Evolutionary conservation across 2,113 vertebrate genomes (phyloP).

Genomic region (Macaca nemestrina): DNA sequence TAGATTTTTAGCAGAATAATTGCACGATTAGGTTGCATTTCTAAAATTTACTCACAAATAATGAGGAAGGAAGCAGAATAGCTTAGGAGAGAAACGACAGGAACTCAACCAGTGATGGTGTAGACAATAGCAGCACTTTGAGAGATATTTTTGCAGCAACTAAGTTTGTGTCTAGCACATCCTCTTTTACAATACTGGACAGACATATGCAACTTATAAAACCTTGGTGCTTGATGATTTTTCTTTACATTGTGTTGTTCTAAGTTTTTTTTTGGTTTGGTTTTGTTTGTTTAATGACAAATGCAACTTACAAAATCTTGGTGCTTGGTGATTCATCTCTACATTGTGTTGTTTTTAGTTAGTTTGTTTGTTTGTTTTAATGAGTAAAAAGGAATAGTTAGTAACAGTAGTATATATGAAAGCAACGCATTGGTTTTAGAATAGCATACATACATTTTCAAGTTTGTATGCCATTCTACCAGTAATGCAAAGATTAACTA

Average conservation of each 20-base stretch:
- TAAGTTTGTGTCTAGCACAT: not conserved
- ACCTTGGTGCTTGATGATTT: not conserved
- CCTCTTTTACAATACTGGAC: not conserved
- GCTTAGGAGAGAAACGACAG: not conserved
- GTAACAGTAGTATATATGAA: not conserved
- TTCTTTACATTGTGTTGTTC: not conserved
- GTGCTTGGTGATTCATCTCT: not conserved
- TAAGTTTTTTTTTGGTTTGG: too few species aligned
- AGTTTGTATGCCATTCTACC: not conserved
- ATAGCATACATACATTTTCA: not conserved
- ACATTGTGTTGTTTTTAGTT: not conserved
- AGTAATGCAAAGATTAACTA: not conserved
- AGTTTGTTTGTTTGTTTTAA: not conserved
- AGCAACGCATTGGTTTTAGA: not conserved
- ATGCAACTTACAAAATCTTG: not conserved
- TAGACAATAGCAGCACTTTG: not conserved
- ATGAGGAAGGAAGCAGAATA: not conserved
- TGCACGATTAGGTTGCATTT: not conserved
- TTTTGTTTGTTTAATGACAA: not conserved
- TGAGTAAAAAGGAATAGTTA: not conserved
- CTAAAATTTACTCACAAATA: not conserved
- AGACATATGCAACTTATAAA: not conserved
- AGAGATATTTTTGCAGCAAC: not conserved
- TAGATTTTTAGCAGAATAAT: not conserved
- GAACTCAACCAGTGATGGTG: not conserved